phyloP scores from a whole-genome alignment of 2,888 invertebrate species.

The Lasioglossum zephyrum region DNA sequence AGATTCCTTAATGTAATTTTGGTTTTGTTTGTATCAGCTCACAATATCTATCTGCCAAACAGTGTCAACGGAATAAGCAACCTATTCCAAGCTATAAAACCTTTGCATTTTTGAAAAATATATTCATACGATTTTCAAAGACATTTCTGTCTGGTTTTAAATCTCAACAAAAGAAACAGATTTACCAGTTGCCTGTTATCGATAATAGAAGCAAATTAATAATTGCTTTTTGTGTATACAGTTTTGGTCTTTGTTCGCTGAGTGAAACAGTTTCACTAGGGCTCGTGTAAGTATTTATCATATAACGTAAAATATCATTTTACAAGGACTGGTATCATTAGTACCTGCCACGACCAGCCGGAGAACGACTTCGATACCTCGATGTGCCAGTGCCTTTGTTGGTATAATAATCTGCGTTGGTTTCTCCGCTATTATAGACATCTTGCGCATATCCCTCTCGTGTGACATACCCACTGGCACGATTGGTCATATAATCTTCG shows the following conservation, averaged over 20 bases:
- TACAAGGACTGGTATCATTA: conserved; percentile 76
- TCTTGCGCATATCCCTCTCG: conserved; percentile 81
- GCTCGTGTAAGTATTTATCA: conserved; percentile 36
- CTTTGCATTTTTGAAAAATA: neutral
- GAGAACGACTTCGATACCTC: conserved; percentile 86
- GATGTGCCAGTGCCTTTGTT: conserved; percentile 84
- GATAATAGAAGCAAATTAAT: conserved; percentile 20
- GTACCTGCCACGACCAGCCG: conserved; percentile 86
- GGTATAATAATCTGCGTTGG: conserved; percentile 80
- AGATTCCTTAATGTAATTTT: conserved; percentile 20
- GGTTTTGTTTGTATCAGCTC: conserved; percentile 6
- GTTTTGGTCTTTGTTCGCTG: neutral
- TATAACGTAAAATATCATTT: conserved; percentile 63
- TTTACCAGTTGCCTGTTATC: conserved; percentile 1
- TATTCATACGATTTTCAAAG: neutral
- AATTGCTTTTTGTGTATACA: conserved; percentile 9
- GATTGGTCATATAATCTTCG: conserved; percentile 80
- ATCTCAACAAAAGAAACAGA: neutral
- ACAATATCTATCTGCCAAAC: conserved; percentile 10
- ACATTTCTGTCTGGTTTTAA: neutral
- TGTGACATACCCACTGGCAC: conserved; percentile 81
- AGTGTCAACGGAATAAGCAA: conserved; percentile 5
- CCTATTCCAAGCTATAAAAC: neutral
- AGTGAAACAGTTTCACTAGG: conserved; percentile 21
- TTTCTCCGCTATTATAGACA: conserved; percentile 79